phyloP scores from a whole-genome alignment of 2,888 invertebrate species.

The Lottia gigantea region DNA sequence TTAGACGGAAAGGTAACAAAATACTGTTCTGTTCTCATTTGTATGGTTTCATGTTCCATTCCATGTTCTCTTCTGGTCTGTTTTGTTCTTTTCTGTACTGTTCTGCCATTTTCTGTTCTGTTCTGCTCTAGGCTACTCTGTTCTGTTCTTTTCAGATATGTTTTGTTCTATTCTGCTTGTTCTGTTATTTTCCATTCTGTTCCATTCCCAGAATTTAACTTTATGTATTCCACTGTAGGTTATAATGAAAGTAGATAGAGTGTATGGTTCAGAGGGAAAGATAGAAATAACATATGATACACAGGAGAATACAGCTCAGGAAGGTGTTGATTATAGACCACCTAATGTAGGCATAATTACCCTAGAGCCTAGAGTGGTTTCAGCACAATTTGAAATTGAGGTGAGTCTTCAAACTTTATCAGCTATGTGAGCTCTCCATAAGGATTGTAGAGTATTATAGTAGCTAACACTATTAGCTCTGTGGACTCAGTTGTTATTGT shows the following conservation, averaged over 20 bases:
- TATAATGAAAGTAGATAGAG: constrained; percentile 51
- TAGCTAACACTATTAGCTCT: no score
- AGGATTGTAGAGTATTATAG: no score
- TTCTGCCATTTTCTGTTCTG: neutral
- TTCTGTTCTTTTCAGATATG: no score
- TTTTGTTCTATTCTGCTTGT: neutral
- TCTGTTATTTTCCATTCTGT: no score
- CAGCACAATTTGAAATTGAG: constrained; percentile 45
- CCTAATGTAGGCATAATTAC: constrained; percentile 45
- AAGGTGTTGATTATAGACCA: constrained; percentile 44
- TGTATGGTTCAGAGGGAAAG: constrained; percentile 58
- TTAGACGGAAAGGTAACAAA: constrained; percentile 50
- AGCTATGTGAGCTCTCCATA: no score
- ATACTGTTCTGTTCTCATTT: neutral
- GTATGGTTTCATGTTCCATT: neutral
- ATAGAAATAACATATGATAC: constrained; percentile 55
- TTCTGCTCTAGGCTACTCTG: neutral
- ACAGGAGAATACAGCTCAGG: constrained; percentile 43
- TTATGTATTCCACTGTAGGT: constrained; percentile 38
- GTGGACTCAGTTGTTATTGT: no score
- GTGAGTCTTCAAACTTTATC: constrained; percentile 28
- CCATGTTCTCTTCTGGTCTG: neutral
- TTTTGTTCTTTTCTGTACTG: neutral
- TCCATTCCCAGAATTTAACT: no score
- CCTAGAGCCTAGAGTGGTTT: constrained; percentile 51